Base-by-base conservation (phyloP, 92 coral and sea anemone genomes). In the Nematostella vectensis region DNA sequence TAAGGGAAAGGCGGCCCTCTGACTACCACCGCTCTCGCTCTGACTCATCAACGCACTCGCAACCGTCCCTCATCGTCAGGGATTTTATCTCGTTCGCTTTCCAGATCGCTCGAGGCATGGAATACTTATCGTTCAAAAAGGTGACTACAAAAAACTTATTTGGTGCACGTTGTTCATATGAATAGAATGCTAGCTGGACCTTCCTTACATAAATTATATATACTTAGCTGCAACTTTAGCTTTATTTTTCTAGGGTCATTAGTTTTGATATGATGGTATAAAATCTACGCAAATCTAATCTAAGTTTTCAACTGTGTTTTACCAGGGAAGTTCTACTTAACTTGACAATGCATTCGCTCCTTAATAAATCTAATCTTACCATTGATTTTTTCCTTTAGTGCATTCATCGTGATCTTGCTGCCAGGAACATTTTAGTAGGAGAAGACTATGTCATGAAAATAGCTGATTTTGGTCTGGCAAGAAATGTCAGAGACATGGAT, bases 401-500 rank as follows among this genome's bases (percentile, higher is more conserved):
- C 31, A 88, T 89, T 25, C 97, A 89, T 68, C 71, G 97, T 61
- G 97, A 89, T 54, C 68, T 89, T 29, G 97, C 97, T 1, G 97
- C 97, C 47, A 79, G 97, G 29, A 89, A 89, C 77, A 62, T 89
- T 29, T 80, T 89, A 47, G 97, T 89, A 25, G 95, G 95, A 24
- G 95, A 85, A 57, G 97, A 89, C 47, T 89, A 81, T 59, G 79
- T 89, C 54, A 89, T 89, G 95, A 89, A 89, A 65, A 86, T 89
- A 54, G 97, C 97, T 27, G 97, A 89, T 71, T 89, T 89, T 50
- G 97, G 97, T 36, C 81, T 89, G 77, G 97, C 97, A 27, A 74
- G 97, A 37, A 88, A 89, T 74, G 75, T 88, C 13, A 65, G 95
- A 55, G 97, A 89, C 56, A 57, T 81, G 70, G 97, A 89, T 53